These are phyloP conservation scores for Mormyrops attenuatus DNA, from an alignment of 2,797 vertebrate species.

Conservation along the genomic window DNA sequence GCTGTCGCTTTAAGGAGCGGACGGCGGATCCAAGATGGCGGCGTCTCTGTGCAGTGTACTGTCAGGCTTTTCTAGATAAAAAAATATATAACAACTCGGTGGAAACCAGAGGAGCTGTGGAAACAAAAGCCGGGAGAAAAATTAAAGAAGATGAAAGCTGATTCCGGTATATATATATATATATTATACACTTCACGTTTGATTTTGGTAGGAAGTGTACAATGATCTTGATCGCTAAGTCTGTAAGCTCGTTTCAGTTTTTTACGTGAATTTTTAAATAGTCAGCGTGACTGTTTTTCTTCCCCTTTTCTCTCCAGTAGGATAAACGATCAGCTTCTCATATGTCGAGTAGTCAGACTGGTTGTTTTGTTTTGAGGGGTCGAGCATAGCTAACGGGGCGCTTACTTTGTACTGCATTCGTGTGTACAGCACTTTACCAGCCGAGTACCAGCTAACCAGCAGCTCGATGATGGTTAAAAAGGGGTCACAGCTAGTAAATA, in stretches of 20 bases:
- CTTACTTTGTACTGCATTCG: not conserved
- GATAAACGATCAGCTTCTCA: not conserved
- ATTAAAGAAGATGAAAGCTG: not conserved
- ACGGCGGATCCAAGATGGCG: slow-evolving; percentile 15
- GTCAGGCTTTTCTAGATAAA: not conserved
- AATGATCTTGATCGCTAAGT: not conserved
- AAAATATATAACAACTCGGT: not conserved
- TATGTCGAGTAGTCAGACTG: not conserved
- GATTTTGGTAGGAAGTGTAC: not conserved
- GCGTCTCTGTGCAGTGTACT: not conserved
- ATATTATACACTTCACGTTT: not conserved
- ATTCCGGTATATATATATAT: not conserved
- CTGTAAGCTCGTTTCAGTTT: not conserved
- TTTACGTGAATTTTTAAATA: not conserved
- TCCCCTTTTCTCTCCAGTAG: not conserved
- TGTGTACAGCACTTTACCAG: not conserved
- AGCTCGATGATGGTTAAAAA: not conserved
- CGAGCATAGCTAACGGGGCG: not conserved
- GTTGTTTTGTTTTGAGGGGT: not conserved
- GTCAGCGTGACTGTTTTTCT: not conserved
- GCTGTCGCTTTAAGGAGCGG: not conserved
- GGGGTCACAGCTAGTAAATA: not conserved
- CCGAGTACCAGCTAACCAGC: not conserved
- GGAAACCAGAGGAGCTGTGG: not conserved
- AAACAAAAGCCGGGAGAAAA: not conserved